Percentiles rank a stretch among this genome's conserved stretches.
Conservation (phyloP, 2,113 vertebrate species). For the Neopipo cinnamomea region DNA sequence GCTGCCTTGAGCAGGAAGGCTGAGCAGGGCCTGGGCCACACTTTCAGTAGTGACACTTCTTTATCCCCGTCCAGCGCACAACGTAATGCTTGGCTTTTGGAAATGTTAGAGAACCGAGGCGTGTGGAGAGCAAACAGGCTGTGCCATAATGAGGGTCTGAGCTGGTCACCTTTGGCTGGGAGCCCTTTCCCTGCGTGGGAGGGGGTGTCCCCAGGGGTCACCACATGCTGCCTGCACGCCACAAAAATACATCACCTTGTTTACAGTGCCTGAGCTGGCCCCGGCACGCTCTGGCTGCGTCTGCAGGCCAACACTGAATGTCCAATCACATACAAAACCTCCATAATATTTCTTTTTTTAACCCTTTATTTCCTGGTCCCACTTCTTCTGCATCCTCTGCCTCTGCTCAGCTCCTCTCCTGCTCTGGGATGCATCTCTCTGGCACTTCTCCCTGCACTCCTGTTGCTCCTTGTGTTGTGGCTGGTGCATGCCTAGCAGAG, state of each 20-base stretch:
- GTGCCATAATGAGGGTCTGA: not conserved
- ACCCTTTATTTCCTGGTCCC: not conserved
- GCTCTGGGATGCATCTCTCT: not conserved
- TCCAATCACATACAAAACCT: not conserved
- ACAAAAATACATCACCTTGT: not conserved
- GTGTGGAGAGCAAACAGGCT: not conserved
- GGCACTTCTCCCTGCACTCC: not conserved
- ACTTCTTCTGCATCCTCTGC: not conserved
- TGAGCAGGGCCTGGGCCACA: not conserved
- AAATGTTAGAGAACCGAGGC: not conserved
- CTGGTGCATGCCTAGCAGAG: not conserved
- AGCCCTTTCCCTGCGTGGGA: not conserved
- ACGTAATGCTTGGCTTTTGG: not conserved
- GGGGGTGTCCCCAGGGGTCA: not conserved
- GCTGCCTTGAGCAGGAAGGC: not conserved
- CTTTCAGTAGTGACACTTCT: not conserved
- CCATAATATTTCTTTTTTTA: not conserved
- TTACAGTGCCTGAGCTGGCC: conserved; percentile 42
- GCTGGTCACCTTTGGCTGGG: not conserved
- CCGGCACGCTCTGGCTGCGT: fast-evolving
- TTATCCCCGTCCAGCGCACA: not conserved
- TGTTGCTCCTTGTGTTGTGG: not conserved
- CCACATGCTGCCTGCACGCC: fast-evolving
- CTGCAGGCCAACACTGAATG: not conserved
- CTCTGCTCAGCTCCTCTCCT: not conserved